Percentiles rank a stretch among this genome's conserved stretches.
Conservation (phyloP, 2,113 vertebrate species). For the Rana temporaria region DNA sequence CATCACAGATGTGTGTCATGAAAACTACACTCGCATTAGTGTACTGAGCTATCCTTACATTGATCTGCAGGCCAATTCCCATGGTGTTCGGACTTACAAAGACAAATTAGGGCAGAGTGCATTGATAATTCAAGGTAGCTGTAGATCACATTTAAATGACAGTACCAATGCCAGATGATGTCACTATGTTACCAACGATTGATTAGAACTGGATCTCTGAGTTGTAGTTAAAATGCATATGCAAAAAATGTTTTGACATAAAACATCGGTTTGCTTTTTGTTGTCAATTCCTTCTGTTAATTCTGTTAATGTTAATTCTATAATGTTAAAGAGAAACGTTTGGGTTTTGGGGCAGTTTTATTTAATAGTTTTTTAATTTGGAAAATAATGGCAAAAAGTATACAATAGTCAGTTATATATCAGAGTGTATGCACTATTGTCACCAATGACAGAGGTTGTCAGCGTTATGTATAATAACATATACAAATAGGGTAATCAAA, state of each 20-base stretch:
- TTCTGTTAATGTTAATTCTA: too few relatives aligned
- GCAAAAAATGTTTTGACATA: slow-evolving; percentile 9
- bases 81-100: slow-evolving; percentile 1
- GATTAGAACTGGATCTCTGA: background rate
- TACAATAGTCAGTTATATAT: too few relatives aligned
- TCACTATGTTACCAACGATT: background rate
- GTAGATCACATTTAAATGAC: slow-evolving; percentile 29
- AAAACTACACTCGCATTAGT: slow-evolving; percentile 26
- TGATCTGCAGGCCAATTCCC: slow-evolving; percentile 37
- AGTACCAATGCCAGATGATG: background rate
- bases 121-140: slow-evolving; percentile 38
- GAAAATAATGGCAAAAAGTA: too few relatives aligned
- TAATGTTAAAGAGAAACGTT: too few relatives aligned
- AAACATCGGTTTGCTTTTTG: background rate
- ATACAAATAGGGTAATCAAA: too few relatives aligned
- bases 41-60: slow-evolving; percentile 3
- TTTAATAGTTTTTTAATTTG: too few relatives aligned
- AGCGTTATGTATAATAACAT: too few relatives aligned
- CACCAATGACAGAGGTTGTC: too few relatives aligned
- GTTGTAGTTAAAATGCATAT: background rate
- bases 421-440: too few relatives aligned
- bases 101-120: slow-evolving; percentile 28
- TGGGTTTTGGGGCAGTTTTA: too few relatives aligned
- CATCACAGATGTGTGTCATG: background rate
- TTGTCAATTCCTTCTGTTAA: background rate